Conservation (phyloP, 2,113 vertebrate species). For the Brachirus orientalis region DNA sequence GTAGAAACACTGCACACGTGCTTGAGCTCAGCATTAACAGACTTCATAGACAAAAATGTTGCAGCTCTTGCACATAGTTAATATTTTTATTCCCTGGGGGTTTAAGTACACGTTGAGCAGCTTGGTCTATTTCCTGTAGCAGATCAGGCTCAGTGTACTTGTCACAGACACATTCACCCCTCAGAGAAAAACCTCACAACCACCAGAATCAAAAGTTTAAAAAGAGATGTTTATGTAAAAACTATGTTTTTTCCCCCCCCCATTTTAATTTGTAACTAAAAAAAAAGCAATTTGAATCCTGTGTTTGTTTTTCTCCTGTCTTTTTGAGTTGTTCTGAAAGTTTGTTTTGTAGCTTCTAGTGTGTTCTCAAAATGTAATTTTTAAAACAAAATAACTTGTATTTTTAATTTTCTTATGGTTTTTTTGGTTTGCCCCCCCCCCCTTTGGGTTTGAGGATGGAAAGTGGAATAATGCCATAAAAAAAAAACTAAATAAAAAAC, state of each 20-base stretch:
- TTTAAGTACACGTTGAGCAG: conserved; percentile 20
- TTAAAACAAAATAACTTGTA: conserved; percentile 48
- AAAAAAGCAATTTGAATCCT: conserved; percentile 43
- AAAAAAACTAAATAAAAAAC: conserved; percentile 59
- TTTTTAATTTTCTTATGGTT: conserved; percentile 56
- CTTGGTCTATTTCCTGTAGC: conserved; percentile 30
- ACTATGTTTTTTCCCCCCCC: conserved; percentile 27
- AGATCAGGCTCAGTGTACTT: conserved; percentile 9
- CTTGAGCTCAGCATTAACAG: conserved; percentile 31
- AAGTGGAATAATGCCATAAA: conserved; percentile 66
- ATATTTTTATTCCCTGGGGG: conserved; percentile 45
- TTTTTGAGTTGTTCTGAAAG: conserved; percentile 57
- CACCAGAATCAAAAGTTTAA: conserved; percentile 55
- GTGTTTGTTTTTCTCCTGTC: conserved; percentile 31
- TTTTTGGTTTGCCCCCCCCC: conserved; percentile 2
- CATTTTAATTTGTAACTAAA: conserved; percentile 77
- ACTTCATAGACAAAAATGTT: conserved; percentile 42
- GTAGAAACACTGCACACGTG: conserved; percentile 38
- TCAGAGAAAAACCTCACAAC: conserved; percentile 42
- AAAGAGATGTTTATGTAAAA: conserved; percentile 66
- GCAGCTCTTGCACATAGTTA: conserved; percentile 52
- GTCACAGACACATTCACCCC: conserved; percentile 15
- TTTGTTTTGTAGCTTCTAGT: conserved; percentile 74
- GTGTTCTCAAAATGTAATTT: conserved; percentile 60
- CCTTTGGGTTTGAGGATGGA: conserved; percentile 52